Evolutionary conservation across 2,888 invertebrate genomes (phyloP).

Genomic region (Drosophila cognata): DNA sequence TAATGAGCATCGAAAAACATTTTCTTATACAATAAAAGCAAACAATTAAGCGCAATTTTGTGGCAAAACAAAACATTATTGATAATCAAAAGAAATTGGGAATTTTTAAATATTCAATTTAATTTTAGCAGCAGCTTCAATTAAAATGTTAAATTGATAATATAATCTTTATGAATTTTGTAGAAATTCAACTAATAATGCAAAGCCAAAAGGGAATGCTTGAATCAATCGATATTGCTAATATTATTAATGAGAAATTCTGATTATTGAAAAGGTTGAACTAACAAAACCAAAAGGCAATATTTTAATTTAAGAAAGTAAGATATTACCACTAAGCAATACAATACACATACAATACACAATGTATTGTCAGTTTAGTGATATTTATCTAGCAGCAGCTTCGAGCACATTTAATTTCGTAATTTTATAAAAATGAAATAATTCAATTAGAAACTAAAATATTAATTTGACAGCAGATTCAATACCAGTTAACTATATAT

Average conservation of each 20-base stretch:
- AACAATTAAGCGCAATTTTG: neutral
- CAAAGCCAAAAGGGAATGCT: neutral
- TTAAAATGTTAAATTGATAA: neutral
- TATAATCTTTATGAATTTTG: neutral
- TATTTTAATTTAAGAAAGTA: neutral
- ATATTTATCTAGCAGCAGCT: neutral
- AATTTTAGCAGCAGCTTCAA: neutral
- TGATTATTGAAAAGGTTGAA: neutral
- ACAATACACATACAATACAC: neutral
- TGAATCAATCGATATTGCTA: neutral
- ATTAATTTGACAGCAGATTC: neutral
- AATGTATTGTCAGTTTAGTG: neutral
- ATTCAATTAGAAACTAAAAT: neutral
- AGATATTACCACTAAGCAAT: neutral
- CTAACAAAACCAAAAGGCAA: neutral
- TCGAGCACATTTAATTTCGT: neutral
- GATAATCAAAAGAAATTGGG: neutral
- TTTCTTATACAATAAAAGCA: slow-evolving; percentile 2
- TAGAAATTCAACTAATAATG: neutral
- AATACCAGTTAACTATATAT: neutral
- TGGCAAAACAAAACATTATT: neutral
- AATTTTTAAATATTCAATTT: neutral
- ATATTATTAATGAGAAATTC: neutral
- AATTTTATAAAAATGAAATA: neutral
- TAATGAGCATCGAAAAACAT: neutral